These are phyloP conservation scores for Onthophagus sagittarius DNA, from an alignment of 2,888 invertebrate species.

Conservation along the genomic window DNA sequence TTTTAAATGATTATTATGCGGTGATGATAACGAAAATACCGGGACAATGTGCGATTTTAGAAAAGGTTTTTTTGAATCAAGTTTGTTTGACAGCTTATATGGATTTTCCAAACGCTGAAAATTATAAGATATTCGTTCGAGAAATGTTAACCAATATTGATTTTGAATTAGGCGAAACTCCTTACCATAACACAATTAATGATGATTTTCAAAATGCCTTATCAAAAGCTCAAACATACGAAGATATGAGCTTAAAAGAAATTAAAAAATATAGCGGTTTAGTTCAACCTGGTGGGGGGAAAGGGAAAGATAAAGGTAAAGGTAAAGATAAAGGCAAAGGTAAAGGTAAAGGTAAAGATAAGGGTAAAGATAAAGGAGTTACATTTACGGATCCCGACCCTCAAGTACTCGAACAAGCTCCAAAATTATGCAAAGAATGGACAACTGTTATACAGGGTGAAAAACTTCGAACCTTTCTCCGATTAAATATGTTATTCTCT, in stretches of 20 bases:
- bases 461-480: slow-evolving; percentile 50
- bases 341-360: slow-evolving; percentile 15
- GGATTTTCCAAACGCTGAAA: slow-evolving; percentile 12
- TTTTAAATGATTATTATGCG: slow-evolving; percentile 50
- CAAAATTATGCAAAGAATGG: slow-evolving; percentile 57
- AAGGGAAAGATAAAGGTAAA: slow-evolving; percentile 2
- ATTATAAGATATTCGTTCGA: slow-evolving; percentile 10
- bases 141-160: slow-evolving; percentile 14
- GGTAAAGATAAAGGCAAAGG: slow-evolving; percentile 4
- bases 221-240: slow-evolving; percentile 42
- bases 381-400: slow-evolving; percentile 26
- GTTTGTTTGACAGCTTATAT: slow-evolving; percentile 15
- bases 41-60: slow-evolving; percentile 50
- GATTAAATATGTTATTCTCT: slow-evolving; percentile 51
- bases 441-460: slow-evolving; percentile 56
- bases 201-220: slow-evolving; percentile 37
- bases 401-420: slow-evolving; percentile 39
- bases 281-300: slow-evolving; percentile 11
- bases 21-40: slow-evolving; percentile 46
- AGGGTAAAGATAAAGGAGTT: slow-evolving; percentile 16
- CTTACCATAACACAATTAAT: slow-evolving; percentile 27
- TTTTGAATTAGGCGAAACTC: slow-evolving; percentile 10
- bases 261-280: slow-evolving; percentile 18
- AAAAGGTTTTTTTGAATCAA: slow-evolving; percentile 36
- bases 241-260: slow-evolving; percentile 7